Evolutionary conservation across 1,140 invertebrate species (phyloP), one percentile per base, ranked within the genome.

Genomic region (Neoseiulus cucumeris): DNA sequence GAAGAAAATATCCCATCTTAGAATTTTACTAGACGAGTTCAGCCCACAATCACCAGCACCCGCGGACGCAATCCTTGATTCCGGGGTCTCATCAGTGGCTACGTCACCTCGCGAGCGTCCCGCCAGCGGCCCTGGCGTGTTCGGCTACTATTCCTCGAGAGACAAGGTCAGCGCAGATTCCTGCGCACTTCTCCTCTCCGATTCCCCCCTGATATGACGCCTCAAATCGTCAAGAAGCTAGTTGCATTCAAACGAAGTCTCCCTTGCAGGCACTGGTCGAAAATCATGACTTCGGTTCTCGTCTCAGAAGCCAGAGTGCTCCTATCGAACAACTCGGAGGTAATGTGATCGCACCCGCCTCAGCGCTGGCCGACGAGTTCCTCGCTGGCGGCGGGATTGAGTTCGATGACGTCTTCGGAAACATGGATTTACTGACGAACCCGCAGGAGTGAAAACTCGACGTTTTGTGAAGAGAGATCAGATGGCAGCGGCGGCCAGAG

Each of bases 401-500:
- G 51, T 59, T 59, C 51, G 51, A 59, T 59, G 51, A 59, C 9
- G 51, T 59, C 22, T 59, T 59, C 51, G 22, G 51, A 12, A 59
- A 59, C 33, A 59, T 59, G 51, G 51, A 59, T 33, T 33, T 59
- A 33, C 9, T 59, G 33, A 59, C 51, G 33, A 59, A 25, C 33
- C 51, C 51, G 12, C 51, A n/a, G 51, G 51, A 59, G 51, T 59
- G 33, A 59, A 39, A 39, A 6, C 9, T 39, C 33, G 33, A 4
- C 33, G 4, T 39, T 39, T 9, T 39, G 33, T 39, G 9, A 9
- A 39, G 33, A 39, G 33, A 39, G 33, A 39, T 39, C 33, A 6
- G 33, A 39, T 9, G 33, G 33, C 33, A 39, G 33, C 33, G 4
- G 33, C 4, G 9, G 33, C 33, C 33, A 6, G 33, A 39, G 33